Conservation (phyloP, 2,113 vertebrate species). For the Ovis aries region DNA sequence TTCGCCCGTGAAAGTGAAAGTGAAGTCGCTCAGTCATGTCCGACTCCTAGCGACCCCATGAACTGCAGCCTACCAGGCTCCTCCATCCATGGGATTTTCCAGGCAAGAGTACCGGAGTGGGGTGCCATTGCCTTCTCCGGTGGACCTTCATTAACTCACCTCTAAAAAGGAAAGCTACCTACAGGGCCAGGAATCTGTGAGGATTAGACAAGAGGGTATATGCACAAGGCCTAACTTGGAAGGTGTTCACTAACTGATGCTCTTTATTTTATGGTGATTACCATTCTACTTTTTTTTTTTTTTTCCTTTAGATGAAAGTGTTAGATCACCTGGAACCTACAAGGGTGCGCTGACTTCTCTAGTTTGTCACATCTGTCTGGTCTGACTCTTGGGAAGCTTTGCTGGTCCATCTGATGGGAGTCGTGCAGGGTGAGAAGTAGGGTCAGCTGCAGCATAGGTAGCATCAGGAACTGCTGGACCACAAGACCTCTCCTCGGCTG, state of each 20-base stretch:
- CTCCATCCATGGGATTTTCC: too few species aligned
- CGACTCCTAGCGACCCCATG: too few species aligned
- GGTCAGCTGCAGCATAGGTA: not conserved
- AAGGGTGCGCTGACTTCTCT: not conserved
- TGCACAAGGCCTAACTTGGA: not conserved
- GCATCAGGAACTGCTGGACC: not conserved
- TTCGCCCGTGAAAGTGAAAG: too few species aligned
- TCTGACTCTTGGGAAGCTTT: not conserved
- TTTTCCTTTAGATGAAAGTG: not conserved
- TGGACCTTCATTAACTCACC: not conserved
- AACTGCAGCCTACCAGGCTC: too few species aligned
- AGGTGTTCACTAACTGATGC: not conserved
- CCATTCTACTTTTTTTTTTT: not conserved
- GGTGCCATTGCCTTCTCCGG: too few species aligned
- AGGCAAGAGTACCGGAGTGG: too few species aligned
- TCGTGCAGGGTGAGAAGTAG: not conserved
- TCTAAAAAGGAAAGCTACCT: not conserved
- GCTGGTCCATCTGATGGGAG: not conserved
- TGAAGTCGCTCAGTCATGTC: too few species aligned
- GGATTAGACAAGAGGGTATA: not conserved
- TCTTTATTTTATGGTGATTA: not conserved
- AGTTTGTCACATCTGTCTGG: not conserved
- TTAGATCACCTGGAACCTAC: not conserved
- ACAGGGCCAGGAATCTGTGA: not conserved
- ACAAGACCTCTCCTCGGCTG: not conserved